Percentiles rank a stretch among this genome's conserved stretches.
Conservation (phyloP, 2,888 invertebrate genomes). For the Ornithoptera alexandrae region DNA sequence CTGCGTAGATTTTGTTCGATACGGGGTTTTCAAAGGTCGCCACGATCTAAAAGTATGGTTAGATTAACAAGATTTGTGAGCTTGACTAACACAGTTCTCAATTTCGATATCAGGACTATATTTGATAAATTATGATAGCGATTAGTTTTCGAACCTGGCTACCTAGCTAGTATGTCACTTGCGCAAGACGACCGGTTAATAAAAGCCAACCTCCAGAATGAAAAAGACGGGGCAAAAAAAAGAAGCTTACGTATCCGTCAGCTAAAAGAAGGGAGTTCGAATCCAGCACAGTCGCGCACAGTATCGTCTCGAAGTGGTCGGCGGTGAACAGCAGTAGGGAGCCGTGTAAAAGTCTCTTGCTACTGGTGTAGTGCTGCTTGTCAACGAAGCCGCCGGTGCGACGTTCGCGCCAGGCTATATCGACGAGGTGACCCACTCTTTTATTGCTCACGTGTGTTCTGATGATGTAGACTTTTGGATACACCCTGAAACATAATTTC, state of each 20-base stretch:
- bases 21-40: constrained; percentile 67
- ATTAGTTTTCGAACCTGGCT: no score
- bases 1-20: constrained; percentile 54
- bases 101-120: no score
- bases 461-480: constrained; percentile 69
- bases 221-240: no score
- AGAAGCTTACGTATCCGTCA: constrained; percentile 77
- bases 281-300: constrained; percentile 85
- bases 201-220: no score
- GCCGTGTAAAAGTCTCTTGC: constrained; percentile 84
- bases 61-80: no score
- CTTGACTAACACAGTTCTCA: no score
- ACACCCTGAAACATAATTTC: constrained; percentile 54
- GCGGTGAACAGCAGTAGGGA: constrained; percentile 86
- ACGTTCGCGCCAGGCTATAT: constrained; percentile 61
- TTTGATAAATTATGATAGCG: no score
- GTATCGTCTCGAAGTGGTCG: constrained; percentile 83
- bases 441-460: constrained; percentile 62
- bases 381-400: constrained; percentile 40
- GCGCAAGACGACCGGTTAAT: no score
- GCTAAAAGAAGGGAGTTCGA: constrained; percentile 61
- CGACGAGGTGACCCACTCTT: constrained; percentile 66
- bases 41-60: constrained; percentile 53
- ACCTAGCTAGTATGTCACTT: no score
- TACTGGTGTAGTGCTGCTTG: constrained; percentile 47